Evolutionary conservation across 2,113 vertebrate species (phyloP).

Genomic region (Rhinolophus ferrumequinum): DNA sequence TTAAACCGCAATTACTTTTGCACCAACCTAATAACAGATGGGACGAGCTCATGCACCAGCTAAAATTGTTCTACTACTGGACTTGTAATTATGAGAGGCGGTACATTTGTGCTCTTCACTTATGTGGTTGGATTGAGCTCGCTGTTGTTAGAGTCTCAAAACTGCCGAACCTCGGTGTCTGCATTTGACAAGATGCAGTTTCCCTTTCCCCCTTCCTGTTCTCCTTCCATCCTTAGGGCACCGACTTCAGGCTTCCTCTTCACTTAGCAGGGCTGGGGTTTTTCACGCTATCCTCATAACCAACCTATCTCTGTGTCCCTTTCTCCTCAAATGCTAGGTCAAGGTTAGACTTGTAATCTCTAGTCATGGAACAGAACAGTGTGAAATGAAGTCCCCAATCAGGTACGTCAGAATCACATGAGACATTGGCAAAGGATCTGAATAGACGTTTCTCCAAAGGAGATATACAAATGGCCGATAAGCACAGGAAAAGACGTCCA

Average conservation of each 20-base stretch:
- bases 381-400: background rate
- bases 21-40: background rate
- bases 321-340: background rate
- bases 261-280: background rate
- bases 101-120: background rate
- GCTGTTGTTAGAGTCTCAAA: background rate
- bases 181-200: background rate
- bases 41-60: rapidly evolving
- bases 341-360: background rate
- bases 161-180: background rate
- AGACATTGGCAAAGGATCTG: background rate
- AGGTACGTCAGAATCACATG: background rate
- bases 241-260: background rate
- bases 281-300: background rate
- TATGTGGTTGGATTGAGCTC: background rate
- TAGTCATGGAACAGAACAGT: background rate
- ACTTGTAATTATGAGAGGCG: background rate
- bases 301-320: background rate
- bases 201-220: background rate
- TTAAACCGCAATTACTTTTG: too few species aligned
- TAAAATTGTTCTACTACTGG: background rate
- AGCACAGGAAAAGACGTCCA: background rate
- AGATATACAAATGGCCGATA: background rate
- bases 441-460: background rate
- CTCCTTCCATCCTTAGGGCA: background rate